Evolutionary conservation across 2,888 invertebrate species (phyloP).

Genomic region (Pseudococcus jackbeardsleyi): DNA sequence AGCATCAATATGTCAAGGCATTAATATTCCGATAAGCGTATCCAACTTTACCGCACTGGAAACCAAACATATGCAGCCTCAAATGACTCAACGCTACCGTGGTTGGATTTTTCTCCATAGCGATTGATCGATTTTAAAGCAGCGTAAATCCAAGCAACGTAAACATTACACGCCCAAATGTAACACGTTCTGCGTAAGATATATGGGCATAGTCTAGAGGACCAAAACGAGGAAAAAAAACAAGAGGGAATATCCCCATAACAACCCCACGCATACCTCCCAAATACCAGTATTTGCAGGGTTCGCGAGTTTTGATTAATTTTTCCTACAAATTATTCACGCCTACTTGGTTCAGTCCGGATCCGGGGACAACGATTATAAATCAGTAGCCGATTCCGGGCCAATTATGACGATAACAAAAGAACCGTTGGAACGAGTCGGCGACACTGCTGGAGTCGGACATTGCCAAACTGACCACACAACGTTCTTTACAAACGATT

Average conservation of each 20-base stretch:
- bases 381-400: conserved; percentile 22
- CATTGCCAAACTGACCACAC: conserved; percentile 1
- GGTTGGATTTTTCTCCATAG: neutral
- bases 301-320: conserved; percentile 33
- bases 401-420: conserved; percentile 42
- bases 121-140: conserved; percentile 19
- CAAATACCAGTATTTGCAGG: conserved; percentile 19
- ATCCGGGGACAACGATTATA: neutral
- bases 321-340: conserved; percentile 46
- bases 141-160: conserved; percentile 14
- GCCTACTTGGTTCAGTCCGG: conserved; percentile 5
- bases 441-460: conserved; percentile 6
- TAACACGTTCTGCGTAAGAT: conserved; percentile 24
- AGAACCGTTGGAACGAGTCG: neutral
- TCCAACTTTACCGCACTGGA: neutral
- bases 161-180: conserved; percentile 34
- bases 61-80: neutral
- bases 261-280: conserved; percentile 8
- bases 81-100: conserved; percentile 33
- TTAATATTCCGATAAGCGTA: conserved; percentile 37
- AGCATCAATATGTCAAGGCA: conserved; percentile 20
- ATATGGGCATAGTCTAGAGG: neutral
- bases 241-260: neutral
- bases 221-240: neutral
- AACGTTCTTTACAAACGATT: neutral